phyloP scores from a whole-genome alignment of 2,888 invertebrate genomes.

The Phyllotreta cruciferae region DNA sequence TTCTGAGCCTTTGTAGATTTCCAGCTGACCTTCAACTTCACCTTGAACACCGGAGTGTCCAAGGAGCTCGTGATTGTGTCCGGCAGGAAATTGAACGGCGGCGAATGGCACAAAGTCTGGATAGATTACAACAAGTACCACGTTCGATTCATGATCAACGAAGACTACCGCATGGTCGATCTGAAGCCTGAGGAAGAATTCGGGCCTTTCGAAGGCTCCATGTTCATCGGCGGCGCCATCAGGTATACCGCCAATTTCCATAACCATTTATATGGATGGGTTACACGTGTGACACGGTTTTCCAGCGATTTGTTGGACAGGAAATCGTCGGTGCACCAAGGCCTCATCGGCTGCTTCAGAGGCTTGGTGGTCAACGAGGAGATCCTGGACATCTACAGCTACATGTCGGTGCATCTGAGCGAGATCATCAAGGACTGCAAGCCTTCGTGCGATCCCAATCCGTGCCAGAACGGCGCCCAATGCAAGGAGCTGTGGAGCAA shows the following conservation, averaged over 20 bases:
- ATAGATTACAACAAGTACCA: constrained; percentile 95
- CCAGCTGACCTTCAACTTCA: constrained; percentile 88
- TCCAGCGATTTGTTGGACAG: constrained; percentile 76
- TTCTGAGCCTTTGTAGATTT: constrained; percentile 66
- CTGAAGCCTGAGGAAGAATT: constrained; percentile 85
- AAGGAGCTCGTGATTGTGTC: constrained; percentile 85
- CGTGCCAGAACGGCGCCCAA: constrained; percentile 88
- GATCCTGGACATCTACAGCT: constrained; percentile 88
- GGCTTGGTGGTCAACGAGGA: constrained; percentile 91
- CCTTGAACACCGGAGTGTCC: constrained; percentile 82
- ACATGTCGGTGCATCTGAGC: constrained; percentile 89
- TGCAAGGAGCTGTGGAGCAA: constrained; percentile 93
- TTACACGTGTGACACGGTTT: no score
- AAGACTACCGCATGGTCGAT: constrained; percentile 87
- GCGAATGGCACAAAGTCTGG: constrained; percentile 96
- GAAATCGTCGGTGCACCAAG: constrained; percentile 84
- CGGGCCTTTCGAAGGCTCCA: constrained; percentile 91
- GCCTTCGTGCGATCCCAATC: constrained; percentile 92
- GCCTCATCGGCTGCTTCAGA: constrained; percentile 92
- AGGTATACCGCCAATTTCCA: no score
- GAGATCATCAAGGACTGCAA: constrained; percentile 94
- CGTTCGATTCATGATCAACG: constrained; percentile 91
- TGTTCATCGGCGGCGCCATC: constrained; percentile 93
- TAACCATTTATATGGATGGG: no score
- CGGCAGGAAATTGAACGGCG: constrained; percentile 82